phyloP scores from a whole-genome alignment of 2,797 vertebrate genomes.

The Peromyscus aztecus region DNA sequence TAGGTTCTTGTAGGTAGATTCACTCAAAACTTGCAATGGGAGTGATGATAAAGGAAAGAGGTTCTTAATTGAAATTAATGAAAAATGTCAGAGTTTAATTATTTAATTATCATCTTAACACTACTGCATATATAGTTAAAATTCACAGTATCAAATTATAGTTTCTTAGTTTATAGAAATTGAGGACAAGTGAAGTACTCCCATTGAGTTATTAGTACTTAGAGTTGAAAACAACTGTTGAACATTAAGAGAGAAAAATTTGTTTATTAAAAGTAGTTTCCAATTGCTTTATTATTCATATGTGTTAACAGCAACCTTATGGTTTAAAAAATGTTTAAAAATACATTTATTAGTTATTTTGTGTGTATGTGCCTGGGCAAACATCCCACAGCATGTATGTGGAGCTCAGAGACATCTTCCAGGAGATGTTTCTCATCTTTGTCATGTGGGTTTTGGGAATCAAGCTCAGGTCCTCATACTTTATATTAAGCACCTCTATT shows the following conservation, averaged over 20 bases:
- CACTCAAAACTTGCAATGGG: neutral
- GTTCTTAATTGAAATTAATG: neutral
- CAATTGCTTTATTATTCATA: neutral
- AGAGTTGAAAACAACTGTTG: neutral
- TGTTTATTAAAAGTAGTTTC: slow-evolving; percentile 5
- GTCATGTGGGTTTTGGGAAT: neutral
- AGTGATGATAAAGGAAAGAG: neutral
- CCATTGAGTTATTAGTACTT: neutral
- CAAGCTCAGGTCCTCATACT: neutral
- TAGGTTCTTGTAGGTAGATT: neutral
- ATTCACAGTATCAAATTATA: neutral
- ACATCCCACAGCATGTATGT: neutral
- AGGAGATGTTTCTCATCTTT: neutral
- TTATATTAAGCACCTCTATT: neutral
- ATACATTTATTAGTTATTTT: neutral
- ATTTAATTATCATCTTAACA: neutral
- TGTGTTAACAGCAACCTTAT: neutral
- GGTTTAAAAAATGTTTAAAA: neutral
- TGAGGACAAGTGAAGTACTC: neutral
- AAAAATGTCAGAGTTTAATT: neutral
- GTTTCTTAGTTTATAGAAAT: neutral
- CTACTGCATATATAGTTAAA: neutral
- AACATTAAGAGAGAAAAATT: neutral
- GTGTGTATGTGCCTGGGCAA: neutral
- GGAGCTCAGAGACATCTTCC: neutral